A percentile compares a stretch with the other conserved stretches of the same genome.
Evolutionary conservation across 2,888 invertebrate species (phyloP).

Genomic region (Megamerina dolium): DNA sequence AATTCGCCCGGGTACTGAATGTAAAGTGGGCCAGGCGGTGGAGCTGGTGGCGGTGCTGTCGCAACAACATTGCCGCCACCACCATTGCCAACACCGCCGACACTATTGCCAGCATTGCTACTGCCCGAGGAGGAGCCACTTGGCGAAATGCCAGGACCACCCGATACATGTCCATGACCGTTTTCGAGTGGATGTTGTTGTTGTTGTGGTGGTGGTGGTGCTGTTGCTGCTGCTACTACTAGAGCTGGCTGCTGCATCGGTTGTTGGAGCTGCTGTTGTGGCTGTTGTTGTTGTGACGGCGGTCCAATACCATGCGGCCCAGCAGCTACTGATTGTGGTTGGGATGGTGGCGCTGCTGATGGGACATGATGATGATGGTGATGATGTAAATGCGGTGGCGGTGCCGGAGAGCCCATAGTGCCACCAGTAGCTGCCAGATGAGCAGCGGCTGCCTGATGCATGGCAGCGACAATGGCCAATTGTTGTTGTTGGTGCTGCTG

Average conservation of each 20-base stretch:
- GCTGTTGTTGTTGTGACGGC: conserved; percentile 23
- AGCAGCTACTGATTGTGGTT: too few species aligned
- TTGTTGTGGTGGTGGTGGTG: conserved; percentile 25
- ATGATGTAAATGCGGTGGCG: conserved; percentile 25
- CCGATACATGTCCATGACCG: conserved; percentile 26
- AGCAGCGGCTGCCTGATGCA: conserved; percentile 35
- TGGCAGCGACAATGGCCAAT: conserved; percentile 42
- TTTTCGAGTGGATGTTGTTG: conserved; percentile 29
- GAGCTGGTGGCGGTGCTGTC: conserved; percentile 27
- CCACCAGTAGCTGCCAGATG: conserved; percentile 23
- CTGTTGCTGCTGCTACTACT: conserved; percentile 17
- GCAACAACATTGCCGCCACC: conserved; percentile 28
- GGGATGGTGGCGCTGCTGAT: conserved; percentile 16
- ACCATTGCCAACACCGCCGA: conserved; percentile 21
- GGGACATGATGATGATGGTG: conserved; percentile 21
- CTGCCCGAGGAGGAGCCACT: conserved; percentile 31
- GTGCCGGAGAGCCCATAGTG: conserved; percentile 19
- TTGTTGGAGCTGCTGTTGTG: conserved; percentile 16
- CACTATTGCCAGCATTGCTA: conserved; percentile 29
- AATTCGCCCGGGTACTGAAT: conserved; percentile 47
- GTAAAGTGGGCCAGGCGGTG: conserved; percentile 41
- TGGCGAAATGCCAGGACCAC: conserved; percentile 27
- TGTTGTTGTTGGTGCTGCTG: conserved; percentile 44
- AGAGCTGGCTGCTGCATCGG: conserved; percentile 18
- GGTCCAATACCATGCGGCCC: conserved; percentile 15